Percentiles rank a stretch among this genome's conserved stretches.
These are phyloP conservation scores for Dynastes grantii DNA, from an alignment of 2,888 invertebrate species.

Conservation along the genomic window DNA sequence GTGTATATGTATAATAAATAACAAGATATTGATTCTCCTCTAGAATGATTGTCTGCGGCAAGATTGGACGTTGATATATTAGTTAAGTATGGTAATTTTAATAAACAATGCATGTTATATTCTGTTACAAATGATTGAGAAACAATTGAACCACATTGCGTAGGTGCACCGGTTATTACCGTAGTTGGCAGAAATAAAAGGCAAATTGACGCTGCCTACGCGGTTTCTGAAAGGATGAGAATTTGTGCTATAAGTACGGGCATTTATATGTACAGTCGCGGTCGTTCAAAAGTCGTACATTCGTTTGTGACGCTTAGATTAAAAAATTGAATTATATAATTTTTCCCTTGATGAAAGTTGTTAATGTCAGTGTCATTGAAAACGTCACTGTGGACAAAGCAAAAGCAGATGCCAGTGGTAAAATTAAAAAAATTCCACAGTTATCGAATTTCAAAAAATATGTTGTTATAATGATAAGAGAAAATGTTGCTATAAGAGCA, in stretches of 20 bases:
- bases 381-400: too few relatives aligned
- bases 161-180: constrained; percentile 17
- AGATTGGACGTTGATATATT: constrained; percentile 19
- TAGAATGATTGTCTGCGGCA: background rate
- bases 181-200: constrained; percentile 19
- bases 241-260: background rate
- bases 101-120: constrained; percentile 4
- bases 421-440: too few relatives aligned
- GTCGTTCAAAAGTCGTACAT: too few relatives aligned
- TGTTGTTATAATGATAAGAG: too few relatives aligned
- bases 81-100: constrained; percentile 29
- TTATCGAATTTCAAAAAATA: too few relatives aligned
- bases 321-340: too few relatives aligned
- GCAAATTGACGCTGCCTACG: background rate
- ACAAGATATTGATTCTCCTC: background rate
- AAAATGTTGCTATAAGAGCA: too few relatives aligned
- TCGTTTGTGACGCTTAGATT: too few relatives aligned
- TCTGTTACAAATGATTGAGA: background rate
- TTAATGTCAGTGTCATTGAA: too few relatives aligned
- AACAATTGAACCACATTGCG: constrained; percentile 19
- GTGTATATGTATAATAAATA: constrained; percentile 25
- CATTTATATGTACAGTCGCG: too few relatives aligned
- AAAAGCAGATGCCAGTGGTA: too few relatives aligned
- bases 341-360: too few relatives aligned
- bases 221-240: background rate